phyloP scores from a whole-genome alignment of 2,113 vertebrate species.

The Solea senegalensis region DNA sequence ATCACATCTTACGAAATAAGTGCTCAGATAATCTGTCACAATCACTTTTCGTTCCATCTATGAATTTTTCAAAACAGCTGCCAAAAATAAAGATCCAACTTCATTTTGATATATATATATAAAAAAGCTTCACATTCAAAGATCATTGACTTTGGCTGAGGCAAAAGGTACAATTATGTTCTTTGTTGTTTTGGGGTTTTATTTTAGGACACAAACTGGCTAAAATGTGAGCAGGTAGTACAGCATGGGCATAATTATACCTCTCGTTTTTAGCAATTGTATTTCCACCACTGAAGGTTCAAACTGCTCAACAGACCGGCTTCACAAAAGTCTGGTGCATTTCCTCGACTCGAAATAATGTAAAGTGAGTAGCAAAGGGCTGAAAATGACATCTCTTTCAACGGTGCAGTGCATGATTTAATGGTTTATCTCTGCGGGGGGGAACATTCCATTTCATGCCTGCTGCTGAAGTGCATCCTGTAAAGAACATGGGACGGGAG shows the following conservation, averaged over 20 bases:
- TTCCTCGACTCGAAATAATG: slow-evolving; percentile 5
- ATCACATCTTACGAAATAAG: too few relatives aligned
- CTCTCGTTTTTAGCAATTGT: slow-evolving; percentile 22
- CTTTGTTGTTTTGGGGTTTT: not conserved
- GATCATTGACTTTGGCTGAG: not conserved
- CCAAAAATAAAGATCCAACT: not conserved
- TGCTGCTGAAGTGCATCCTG: slow-evolving; percentile 40
- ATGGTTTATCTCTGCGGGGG: slow-evolving; percentile 36
- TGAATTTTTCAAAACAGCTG: not conserved
- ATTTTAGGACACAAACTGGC: not conserved
- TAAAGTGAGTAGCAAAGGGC: not conserved
- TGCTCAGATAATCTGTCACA: too few relatives aligned
- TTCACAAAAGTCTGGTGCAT: not conserved
- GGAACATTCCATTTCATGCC: slow-evolving; percentile 37
- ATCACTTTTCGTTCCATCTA: too few relatives aligned
- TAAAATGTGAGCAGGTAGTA: slow-evolving; percentile 1
- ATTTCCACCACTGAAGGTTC: slow-evolving; percentile 26
- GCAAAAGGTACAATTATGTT: not conserved
- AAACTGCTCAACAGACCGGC: slow-evolving; percentile 5
- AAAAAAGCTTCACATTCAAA: not conserved
- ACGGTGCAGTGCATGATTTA: slow-evolving; percentile 9
- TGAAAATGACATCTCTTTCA: slow-evolving; percentile 13
- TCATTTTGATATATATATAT: not conserved
- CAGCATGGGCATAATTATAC: slow-evolving; percentile 3
- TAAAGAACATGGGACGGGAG: slow-evolving; percentile 41